A percentile compares a stretch with the other conserved stretches of the same genome.
These are phyloP conservation scores for Sitophilus oryzae DNA, from an alignment of 1,140 invertebrate genomes.

Conservation along the genomic window DNA sequence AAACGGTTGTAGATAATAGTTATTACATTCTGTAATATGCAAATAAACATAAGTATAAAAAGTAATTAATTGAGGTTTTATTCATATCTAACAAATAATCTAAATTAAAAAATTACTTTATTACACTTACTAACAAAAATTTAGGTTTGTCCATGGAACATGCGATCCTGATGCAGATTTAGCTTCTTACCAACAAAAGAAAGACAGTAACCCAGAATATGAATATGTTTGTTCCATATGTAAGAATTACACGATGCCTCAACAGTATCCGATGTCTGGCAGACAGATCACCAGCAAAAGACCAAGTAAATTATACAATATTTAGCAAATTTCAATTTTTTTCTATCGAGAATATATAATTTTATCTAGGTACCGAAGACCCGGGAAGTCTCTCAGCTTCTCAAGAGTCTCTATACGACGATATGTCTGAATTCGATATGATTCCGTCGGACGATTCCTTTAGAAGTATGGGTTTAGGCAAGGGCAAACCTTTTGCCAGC, in stretches of 20 bases:
- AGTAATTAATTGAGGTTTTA: no score
- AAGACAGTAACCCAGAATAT: constrained; percentile 74
- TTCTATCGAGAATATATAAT: not conserved
- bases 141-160: constrained; percentile 86
- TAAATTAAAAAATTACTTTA: not conserved
- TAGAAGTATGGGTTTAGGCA: constrained; percentile 60
- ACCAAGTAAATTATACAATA: constrained; percentile 52
- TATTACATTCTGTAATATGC: no score
- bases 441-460: constrained; percentile 41
- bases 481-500: constrained; percentile 71
- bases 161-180: constrained; percentile 88
- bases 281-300: constrained; percentile 37
- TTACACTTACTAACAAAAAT: no score
- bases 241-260: constrained; percentile 54
- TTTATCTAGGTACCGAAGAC: constrained; percentile 53
- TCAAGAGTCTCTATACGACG: constrained; percentile 62
- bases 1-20: no score
- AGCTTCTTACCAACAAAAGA: constrained; percentile 67
- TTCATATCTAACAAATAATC: not conserved
- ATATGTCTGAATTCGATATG: constrained; percentile 57
- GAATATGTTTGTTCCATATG: constrained; percentile 86
- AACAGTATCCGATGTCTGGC: constrained; percentile 13
- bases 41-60: no score
- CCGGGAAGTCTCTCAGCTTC: constrained; percentile 58
- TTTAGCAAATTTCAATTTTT: not conserved